Percentiles rank a stretch among this genome's conserved stretches.
Evolutionary conservation across 1,140 invertebrate species (phyloP).

Genomic region (Helicorthomorpha holstii): DNA sequence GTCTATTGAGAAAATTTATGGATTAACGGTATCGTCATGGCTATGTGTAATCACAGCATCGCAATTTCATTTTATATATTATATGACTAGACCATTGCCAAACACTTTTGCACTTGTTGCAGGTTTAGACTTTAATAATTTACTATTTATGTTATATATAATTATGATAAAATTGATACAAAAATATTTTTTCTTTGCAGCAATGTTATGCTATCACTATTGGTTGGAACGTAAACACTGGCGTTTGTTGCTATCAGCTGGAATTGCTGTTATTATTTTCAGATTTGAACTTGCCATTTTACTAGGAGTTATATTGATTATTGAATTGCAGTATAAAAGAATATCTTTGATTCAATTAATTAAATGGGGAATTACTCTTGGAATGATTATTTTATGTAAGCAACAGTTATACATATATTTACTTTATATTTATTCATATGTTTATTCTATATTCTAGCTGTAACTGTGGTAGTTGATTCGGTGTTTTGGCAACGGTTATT

Average conservation of each 20-base stretch:
- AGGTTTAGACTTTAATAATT: constrained; percentile 39
- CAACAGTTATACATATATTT: not conserved
- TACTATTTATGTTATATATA: constrained; percentile 6
- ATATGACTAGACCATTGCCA: constrained; percentile 80
- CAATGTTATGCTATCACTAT: constrained; percentile 62
- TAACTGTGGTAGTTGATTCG: constrained; percentile 74
- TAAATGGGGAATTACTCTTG: constrained; percentile 51
- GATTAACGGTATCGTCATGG: constrained; percentile 57
- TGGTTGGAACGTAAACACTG: constrained; percentile 63
- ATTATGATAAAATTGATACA: constrained; percentile 8
- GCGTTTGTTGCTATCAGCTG: constrained; percentile 65
- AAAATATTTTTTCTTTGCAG: constrained; percentile 36
- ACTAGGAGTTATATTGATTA: constrained; percentile 67
- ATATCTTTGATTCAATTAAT: constrained; percentile 41
- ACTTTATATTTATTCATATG: constrained; percentile 5
- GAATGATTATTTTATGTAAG: constrained; percentile 34
- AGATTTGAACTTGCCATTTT: constrained; percentile 73
- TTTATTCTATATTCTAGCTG: constrained; percentile 30
- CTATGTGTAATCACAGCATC: constrained; percentile 65
- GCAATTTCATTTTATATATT: constrained; percentile 98
- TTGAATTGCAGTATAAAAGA: constrained; percentile 45
- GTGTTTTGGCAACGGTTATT: constrained; percentile 75
- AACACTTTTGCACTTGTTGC: constrained; percentile 88
- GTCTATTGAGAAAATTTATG: constrained; percentile 56
- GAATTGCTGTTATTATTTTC: constrained; percentile 76